phyloP scores from a whole-genome alignment of 1,140 invertebrate species.

The Temnothorax nylanderi region DNA sequence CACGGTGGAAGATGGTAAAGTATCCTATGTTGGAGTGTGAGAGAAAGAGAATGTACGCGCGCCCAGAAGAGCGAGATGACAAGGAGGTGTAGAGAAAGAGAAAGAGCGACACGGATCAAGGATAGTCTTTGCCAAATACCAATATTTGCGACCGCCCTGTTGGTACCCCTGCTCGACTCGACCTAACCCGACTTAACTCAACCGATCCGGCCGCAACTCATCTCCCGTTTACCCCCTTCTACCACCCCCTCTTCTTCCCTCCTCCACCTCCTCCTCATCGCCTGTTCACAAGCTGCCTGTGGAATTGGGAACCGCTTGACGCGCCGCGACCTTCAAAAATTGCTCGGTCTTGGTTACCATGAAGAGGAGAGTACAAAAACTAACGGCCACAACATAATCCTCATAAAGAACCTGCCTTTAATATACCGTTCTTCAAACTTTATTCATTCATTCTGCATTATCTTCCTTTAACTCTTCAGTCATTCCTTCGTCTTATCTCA shows the following conservation, averaged over 20 bases:
- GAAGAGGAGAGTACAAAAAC: background rate
- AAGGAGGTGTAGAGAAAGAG: slow-evolving; percentile 74
- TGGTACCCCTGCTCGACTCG: slow-evolving; percentile 84
- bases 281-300: slow-evolving; percentile 10
- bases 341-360: background rate
- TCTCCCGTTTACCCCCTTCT: slow-evolving; percentile 70
- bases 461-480: background rate
- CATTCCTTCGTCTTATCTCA: background rate
- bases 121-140: slow-evolving; percentile 86
- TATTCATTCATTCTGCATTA: background rate
- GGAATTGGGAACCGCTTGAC: slow-evolving; percentile 28
- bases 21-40: slow-evolving; percentile 50
- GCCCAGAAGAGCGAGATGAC: slow-evolving; percentile 71
- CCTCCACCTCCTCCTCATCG: slow-evolving; percentile 47
- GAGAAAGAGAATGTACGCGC: slow-evolving; percentile 73
- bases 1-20: slow-evolving; percentile 35
- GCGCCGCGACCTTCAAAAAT: slow-evolving; percentile 38
- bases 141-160: slow-evolving; percentile 86
- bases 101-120: slow-evolving; percentile 84
- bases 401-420: background rate
- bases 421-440: background rate
- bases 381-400: background rate
- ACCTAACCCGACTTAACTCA: slow-evolving; percentile 80
- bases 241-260: slow-evolving; percentile 63
- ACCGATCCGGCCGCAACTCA: slow-evolving; percentile 79